Percentiles rank a stretch among this genome's conserved stretches.
Conservation (phyloP, 2,797 vertebrate species). For the Labeo calbasu region DNA sequence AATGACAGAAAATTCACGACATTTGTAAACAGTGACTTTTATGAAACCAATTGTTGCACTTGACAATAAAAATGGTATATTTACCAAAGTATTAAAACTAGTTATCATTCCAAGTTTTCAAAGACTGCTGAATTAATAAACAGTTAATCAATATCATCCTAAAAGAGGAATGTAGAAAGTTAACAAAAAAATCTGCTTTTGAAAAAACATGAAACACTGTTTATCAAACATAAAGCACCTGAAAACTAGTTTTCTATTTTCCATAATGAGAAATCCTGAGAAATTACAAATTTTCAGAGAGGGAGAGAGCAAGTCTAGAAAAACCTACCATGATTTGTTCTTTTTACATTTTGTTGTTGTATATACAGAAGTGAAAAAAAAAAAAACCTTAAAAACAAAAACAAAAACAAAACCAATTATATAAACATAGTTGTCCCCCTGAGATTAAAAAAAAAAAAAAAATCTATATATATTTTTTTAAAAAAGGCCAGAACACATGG, state of each 20-base stretch:
- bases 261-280: conserved; percentile 29
- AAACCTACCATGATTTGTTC: neutral
- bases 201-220: neutral
- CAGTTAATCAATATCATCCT: neutral
- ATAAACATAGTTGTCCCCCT: conserved; percentile 14
- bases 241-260: neutral
- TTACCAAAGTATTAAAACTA: conserved; percentile 34
- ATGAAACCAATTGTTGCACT: neutral
- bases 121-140: conserved; percentile 12
- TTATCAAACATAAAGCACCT: neutral
- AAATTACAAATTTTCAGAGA: neutral
- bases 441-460: neutral
- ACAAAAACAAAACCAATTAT: neutral
- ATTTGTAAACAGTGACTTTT: conserved; percentile 1
- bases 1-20: neutral
- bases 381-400: conserved; percentile 1
- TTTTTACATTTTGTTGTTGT: neutral
- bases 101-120: neutral
- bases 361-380: neutral
- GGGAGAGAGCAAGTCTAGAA: too few relatives aligned
- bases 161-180: conserved; percentile 30
- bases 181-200: neutral
- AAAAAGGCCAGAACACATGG: neutral
- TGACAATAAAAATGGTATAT: conserved; percentile 20
- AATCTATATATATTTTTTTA: neutral